Base-by-base conservation (phyloP, 2,113 vertebrate genomes). In the Ibidorhyncha struthersii region DNA sequence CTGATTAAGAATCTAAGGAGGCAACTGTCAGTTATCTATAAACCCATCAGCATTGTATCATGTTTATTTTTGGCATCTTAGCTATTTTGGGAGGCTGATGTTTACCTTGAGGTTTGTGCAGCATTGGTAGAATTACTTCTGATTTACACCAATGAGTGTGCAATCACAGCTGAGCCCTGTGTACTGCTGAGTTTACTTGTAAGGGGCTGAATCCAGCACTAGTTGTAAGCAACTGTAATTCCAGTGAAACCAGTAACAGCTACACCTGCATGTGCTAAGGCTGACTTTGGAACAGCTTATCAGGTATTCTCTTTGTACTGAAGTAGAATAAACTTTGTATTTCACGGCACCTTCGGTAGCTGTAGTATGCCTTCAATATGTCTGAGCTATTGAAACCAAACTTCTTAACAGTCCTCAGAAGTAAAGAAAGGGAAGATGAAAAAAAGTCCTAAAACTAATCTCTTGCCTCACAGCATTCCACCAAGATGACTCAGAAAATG, bases 401-500 rank as follows among this genome's bases (percentile, higher is more conserved):
- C 80, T 96, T 97, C 92, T 89, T 90, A 94, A 96, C 93, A 95
- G 52, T 84, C 38, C 89, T 95, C 94, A 88, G 78, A 95, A 90
- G 92, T 90, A 92, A 95, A 94, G 90, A 96, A 92, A 69, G 55
- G 32, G 49, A 86, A 93, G 95, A 95, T 95, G 95, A 95, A 89
- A 91, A 90, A 82, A 78, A 59, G 17, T 70, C 82, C 91, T 81
- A 91, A 91, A 95, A 84, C 32, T 89, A 90, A 96, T 96, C 86
- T 93, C 85, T 93, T 97, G 90, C 91, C 95, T 96, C 93, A 40
- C 87, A 92, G 95, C 89, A 79, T 92, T 95, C 91, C 41, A 84
- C 80, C 76, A 84, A 69, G 85, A 96, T 91, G 87, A 95, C 93
- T 96, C 93, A 96, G 91, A 97, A 97, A 97, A 93, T 93, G 84